A percentile compares a stretch with the other conserved stretches of the same genome.
These are phyloP conservation scores for Hyperopisus bebe DNA, from an alignment of 2,113 vertebrate genomes.

Conservation along the genomic window DNA sequence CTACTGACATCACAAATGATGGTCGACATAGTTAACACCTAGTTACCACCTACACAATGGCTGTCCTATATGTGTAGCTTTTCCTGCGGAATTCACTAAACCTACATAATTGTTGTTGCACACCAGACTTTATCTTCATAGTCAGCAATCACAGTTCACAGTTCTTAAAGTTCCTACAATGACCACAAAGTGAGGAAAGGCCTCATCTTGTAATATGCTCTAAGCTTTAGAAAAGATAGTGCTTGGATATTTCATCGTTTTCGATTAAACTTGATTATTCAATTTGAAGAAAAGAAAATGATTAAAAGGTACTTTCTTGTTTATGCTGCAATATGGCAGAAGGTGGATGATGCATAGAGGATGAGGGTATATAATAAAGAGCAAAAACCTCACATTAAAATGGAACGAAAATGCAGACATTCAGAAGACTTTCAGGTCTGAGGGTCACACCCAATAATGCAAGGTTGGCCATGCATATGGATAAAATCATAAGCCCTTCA, in stretches of 20 bases:
- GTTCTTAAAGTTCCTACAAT: background rate
- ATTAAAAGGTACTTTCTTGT: background rate
- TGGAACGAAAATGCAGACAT: background rate
- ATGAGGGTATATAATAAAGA: background rate
- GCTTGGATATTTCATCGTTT: background rate
- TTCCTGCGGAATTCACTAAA: background rate
- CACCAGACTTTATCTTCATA: background rate
- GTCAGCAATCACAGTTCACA: background rate
- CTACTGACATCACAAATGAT: background rate
- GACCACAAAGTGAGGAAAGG: background rate
- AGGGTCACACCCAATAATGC: background rate
- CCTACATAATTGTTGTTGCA: background rate
- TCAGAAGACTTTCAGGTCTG: background rate
- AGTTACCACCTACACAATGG: background rate
- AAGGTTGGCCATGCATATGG: background rate
- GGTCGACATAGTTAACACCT: background rate
- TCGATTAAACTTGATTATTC: background rate
- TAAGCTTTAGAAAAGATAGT: background rate
- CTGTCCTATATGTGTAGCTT: background rate
- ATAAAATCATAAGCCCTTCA: background rate
- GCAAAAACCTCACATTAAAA: background rate
- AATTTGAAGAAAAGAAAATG: background rate
- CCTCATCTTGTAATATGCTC: background rate
- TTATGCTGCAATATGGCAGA: background rate
- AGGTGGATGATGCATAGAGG: background rate